Conservation (phyloP, 2,797 vertebrate species). For the Sciurus vulgaris region DNA sequence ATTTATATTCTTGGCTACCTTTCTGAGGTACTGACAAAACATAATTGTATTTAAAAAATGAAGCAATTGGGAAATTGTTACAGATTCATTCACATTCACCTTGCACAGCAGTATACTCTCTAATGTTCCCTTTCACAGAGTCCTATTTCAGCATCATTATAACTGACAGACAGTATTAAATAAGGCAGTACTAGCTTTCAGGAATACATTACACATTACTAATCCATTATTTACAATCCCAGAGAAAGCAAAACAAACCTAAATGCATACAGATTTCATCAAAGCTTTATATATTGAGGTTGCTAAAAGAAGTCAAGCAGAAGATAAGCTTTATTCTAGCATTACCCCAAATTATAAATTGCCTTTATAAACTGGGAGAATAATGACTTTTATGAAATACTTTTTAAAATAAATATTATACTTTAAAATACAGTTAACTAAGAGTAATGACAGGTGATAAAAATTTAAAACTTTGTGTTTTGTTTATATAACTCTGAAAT, state of each 20-base stretch:
- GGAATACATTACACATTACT: constrained; percentile 64
- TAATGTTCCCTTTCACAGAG: constrained; percentile 29
- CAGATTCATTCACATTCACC: neutral
- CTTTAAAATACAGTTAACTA: neutral
- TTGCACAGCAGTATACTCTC: neutral
- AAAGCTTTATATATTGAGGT: constrained; percentile 34
- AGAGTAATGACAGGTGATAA: neutral
- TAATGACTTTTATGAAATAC: neutral
- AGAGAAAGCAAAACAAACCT: constrained; percentile 67
- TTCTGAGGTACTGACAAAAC: neutral
- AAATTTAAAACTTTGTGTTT: neutral
- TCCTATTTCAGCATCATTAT: constrained; percentile 67
- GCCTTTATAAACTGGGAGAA: neutral
- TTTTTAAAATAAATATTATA: neutral
- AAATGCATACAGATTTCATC: neutral
- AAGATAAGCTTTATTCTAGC: neutral
- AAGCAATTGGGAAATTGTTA: constrained; percentile 2
- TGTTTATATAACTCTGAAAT: neutral
- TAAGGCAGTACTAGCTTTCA: constrained; percentile 71
- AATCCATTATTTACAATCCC: constrained; percentile 75
- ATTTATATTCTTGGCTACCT: fast-evolving
- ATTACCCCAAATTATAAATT: neutral
- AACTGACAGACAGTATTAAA: constrained; percentile 14
- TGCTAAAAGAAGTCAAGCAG: constrained; percentile 40
- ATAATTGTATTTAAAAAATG: neutral